Conservation (phyloP, 1,140 invertebrate species). For the Eurytemora carolleeae region DNA sequence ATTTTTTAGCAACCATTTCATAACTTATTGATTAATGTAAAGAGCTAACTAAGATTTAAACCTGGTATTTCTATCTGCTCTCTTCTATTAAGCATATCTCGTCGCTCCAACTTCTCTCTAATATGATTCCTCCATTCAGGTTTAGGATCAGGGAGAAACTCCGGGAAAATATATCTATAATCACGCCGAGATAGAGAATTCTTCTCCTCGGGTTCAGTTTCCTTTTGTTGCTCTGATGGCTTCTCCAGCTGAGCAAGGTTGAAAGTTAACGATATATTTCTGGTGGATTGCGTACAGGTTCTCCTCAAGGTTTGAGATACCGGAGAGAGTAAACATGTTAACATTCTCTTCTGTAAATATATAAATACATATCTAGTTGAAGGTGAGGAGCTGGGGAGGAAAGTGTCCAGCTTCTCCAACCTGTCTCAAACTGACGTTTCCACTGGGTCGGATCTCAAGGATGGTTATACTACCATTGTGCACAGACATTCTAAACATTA, state of each 20-base stretch:
- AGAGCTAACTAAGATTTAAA: too few species aligned
- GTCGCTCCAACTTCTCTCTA: conserved; percentile 66
- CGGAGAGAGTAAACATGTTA: too few species aligned
- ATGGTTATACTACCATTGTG: neutral
- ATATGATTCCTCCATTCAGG: conserved; percentile 51
- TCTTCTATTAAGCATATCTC: conserved; percentile 76
- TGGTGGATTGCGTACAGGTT: too few species aligned
- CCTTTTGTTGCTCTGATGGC: too few species aligned
- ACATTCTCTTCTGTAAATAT: too few species aligned
- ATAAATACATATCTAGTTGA: neutral
- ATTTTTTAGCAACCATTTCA: too few species aligned
- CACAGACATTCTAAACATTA: neutral
- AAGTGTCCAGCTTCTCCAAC: neutral
- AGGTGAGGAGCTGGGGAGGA: neutral
- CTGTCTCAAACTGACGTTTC: neutral
- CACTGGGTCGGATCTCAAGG: neutral
- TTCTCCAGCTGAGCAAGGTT: too few species aligned
- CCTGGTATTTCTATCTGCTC: conserved; percentile 57
- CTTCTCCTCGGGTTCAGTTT: too few species aligned
- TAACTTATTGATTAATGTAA: too few species aligned
- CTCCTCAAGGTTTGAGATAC: too few species aligned
- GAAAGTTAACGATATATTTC: too few species aligned
- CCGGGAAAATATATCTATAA: conserved; percentile 58
- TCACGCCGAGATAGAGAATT: neutral
- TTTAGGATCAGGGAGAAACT: conserved; percentile 78